Percentiles rank a stretch among this genome's conserved stretches.
Evolutionary conservation across 2,797 vertebrate species (phyloP).

Genomic region (Labroides dimidiatus): DNA sequence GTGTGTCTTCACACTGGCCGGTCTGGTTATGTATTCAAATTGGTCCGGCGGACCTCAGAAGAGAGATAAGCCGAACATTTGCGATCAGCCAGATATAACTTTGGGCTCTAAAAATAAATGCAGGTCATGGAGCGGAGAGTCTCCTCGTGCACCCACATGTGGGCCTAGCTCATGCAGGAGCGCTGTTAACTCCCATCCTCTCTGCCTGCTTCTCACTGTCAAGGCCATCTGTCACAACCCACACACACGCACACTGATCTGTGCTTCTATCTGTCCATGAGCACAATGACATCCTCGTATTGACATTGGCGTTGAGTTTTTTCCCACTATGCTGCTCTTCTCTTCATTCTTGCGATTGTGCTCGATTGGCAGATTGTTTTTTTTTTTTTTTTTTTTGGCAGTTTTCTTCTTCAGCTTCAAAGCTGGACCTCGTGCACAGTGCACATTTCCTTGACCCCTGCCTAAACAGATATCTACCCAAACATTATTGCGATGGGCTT

Average conservation of each 20-base stretch:
- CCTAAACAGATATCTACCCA: constrained; percentile 95
- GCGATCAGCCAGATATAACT: constrained; percentile 77
- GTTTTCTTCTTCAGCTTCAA: background rate
- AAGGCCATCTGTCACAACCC: constrained; percentile 74
- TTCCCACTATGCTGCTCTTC: constrained; percentile 12
- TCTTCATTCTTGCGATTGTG: constrained; percentile 18
- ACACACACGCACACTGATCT: constrained; percentile 11
- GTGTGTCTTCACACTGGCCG: background rate
- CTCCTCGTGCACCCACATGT: constrained; percentile 70
- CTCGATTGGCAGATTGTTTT: background rate
- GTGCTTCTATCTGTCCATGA: constrained; percentile 35
- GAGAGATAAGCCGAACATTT: constrained; percentile 74
- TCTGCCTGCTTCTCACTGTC: constrained; percentile 65
- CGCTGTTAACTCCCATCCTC: constrained; percentile 54
- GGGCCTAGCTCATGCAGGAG: constrained; percentile 64
- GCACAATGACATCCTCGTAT: constrained; percentile 56
- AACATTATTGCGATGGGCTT: constrained; percentile 99
- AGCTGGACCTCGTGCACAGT: constrained; percentile 1
- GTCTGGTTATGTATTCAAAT: constrained; percentile 54
- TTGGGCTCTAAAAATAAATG: constrained; percentile 77
- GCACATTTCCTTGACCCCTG: constrained; percentile 68
- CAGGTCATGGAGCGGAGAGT: constrained; percentile 74
- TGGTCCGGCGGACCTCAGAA: constrained; percentile 40
- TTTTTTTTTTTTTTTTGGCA: background rate
- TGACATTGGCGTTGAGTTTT: constrained; percentile 30